Conservation (phyloP, 2,797 vertebrate genomes). For the Cryptoprocta ferox region DNA sequence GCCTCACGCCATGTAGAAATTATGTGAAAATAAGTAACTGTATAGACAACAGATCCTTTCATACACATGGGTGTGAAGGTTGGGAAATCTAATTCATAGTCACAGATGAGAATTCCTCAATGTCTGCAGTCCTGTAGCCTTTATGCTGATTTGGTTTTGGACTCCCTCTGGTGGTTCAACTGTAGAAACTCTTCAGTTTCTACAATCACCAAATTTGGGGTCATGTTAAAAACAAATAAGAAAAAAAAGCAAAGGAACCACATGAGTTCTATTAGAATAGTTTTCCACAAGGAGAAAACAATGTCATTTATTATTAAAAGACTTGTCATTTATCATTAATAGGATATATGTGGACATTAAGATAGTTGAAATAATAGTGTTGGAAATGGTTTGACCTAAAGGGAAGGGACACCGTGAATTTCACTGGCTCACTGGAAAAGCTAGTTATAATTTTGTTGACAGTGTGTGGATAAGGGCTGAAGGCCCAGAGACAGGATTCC, state of each 20-base stretch:
- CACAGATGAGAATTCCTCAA: not conserved
- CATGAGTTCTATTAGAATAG: not conserved
- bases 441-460: not conserved
- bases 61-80: not conserved
- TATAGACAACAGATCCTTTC: not conserved
- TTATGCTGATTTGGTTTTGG: not conserved
- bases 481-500: not conserved
- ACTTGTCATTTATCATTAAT: not conserved
- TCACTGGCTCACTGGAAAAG: not conserved
- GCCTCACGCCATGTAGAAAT: not conserved
- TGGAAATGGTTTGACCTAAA: not conserved
- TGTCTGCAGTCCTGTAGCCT: not conserved
- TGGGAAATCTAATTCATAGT: not conserved
- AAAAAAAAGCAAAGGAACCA: not conserved
- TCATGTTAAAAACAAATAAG: not conserved
- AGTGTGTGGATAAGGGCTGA: not conserved
- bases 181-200: not conserved
- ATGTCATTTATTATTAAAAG: not conserved
- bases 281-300: constrained; percentile 3
- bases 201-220: not conserved
- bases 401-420: not conserved
- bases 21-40: constrained; percentile 19
- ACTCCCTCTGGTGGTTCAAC: constrained; percentile 76
- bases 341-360: not conserved
- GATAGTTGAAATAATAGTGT: not conserved